Base-by-base conservation (phyloP, 2,888 invertebrate genomes). In the Ectemnius cavifrons region DNA sequence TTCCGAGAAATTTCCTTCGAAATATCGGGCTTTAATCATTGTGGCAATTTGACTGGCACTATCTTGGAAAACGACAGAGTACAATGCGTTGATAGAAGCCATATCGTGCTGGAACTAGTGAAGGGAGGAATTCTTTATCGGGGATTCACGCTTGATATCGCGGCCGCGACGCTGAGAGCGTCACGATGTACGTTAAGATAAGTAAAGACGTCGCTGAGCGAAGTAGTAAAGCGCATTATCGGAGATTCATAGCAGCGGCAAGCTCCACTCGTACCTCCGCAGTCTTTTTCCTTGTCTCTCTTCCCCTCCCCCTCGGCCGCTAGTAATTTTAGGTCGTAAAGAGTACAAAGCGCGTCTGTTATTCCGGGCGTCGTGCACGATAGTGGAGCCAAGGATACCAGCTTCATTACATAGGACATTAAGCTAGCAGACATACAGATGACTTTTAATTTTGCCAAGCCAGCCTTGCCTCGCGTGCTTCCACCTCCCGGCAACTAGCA, bases 171-270 rank as follows among this genome's bases (percentile, higher is more conserved):
- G 56, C 37, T 37, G 62, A 73, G 63, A 76, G 59, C 63, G 27
- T 66, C 65, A 71, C 75, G 75, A 77, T 72, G 14, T 46, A 65
- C 58, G 46, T 71, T 68, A n/a, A 45, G 77, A 72, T 75, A 68
- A 71, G 56, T 45, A 18, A 37, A 37, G 37, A 18, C 60, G n/a
- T 28, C 49, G 52, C 37, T 16, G 52, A 16, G 60, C 61, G 64
- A 63, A 59, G 20, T 16, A 46, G 57, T 18, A 64, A n/a, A 57
- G 11, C 56, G 56, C 64, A 64, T 64, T 64, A 64, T 18, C 56
- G 64, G 37, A 49, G 56, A 16, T 63, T 49, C 63, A n/a, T 23
- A 63, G 27, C 46, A 14, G 37, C 37, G 37, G 37, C 37, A 37
- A 37, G 37, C 37, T 37, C 37, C 11, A 37, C 37, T 37, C 37